Evolutionary conservation across 2,113 vertebrate genomes (phyloP), one percentile per base, ranked within the genome.

Genomic region (Chrysemys picta): DNA sequence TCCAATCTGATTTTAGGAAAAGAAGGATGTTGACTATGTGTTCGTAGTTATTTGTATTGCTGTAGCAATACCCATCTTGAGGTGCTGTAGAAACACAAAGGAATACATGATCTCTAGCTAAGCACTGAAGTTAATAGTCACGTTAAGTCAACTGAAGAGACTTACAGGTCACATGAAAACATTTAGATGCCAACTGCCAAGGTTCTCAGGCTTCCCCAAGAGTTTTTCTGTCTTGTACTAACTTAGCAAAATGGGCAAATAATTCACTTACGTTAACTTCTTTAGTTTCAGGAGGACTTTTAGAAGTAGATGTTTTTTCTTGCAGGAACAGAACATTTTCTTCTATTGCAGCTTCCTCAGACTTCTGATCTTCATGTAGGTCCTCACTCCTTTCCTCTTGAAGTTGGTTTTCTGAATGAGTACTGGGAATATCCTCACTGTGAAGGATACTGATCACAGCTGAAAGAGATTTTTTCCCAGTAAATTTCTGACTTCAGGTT

Each of bases 371-470:
- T 94, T 95, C 25, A 91, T 93, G 80, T 84, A 97, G 75, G 65
- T 91, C 93, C 54, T 98, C 79, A 35, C 96, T 85, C 17, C 91
- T 96, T 27, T 96, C 95, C 19, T 97, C 97, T 19, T 97, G 98
- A 31, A 95, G 27, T 4, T 16, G 95, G 42, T 98, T 98, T 95
- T 98, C 98, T 59, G 98, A 98, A 5, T 5, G 69, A 52, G 88
- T 52, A 65, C 97, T 98, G 21, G 97, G 98, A 84, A 98, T 88
- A 5, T 98, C 98, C 89, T 98, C 98, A 72, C 97, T 98, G 54
- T 99, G 99, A 29, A 97, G 96, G 50, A 98, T 89, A 91, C 96
- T 98, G 50, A 98, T 97, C 56, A 98, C 90, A 97, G 98, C 99
- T 99, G 94, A 29, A 97, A 98, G 76, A 94, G 42, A 95, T 69